Base-by-base conservation (phyloP, 2,797 vertebrate species). In the Chaetodon trifasciatus region DNA sequence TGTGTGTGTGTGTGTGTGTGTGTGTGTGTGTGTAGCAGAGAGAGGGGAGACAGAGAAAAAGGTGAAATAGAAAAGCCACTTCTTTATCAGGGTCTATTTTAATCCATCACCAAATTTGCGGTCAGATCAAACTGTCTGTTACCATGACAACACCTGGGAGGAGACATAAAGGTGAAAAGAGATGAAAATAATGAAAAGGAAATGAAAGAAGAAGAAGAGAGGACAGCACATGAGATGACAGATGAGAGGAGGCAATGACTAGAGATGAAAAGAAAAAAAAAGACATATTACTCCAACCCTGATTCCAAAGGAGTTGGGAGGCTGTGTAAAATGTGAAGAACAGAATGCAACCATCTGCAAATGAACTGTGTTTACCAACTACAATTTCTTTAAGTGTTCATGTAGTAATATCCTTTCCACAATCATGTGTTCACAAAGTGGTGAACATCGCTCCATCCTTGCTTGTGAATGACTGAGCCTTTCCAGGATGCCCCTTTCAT, bases 51-150 rank as follows among this genome's bases (percentile, higher is more conserved):
- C 44, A 58, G 40, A 70, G 46, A 74, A 21, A 66, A 60, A 9
- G 76, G 46, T 53, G 71, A 76, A 24, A 46, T 4, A 24, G 10
- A 64, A 32, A 55, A 78, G 50, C 40, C 60, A 70, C 66, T 62
- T 67, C 69, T 86, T 80, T 66, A 78, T 80, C 72, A 77, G 73
- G 61, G 65, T 79, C 79, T 72, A 82, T 85, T 89, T 89, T 84
- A 84, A 86, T 85, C 79, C 81, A 87, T 82, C 80, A 75, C 56
- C 72, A 76, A 68, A 68, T 78, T 46, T 52, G 87, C 65, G 82
- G 84, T 84, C 76, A 67, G 80, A 89, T 90, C 75, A 86, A 82
- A 90, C 79, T 65, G 82, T 92, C 84, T 88, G 85, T 91, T 74
- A 35, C 84, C 72, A 84, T 92, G 81, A 84, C 80, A 88, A 90